These are phyloP conservation scores for Fissipunctia ypsillon DNA, from an alignment of 2,888 invertebrate species.

Conservation along the genomic window DNA sequence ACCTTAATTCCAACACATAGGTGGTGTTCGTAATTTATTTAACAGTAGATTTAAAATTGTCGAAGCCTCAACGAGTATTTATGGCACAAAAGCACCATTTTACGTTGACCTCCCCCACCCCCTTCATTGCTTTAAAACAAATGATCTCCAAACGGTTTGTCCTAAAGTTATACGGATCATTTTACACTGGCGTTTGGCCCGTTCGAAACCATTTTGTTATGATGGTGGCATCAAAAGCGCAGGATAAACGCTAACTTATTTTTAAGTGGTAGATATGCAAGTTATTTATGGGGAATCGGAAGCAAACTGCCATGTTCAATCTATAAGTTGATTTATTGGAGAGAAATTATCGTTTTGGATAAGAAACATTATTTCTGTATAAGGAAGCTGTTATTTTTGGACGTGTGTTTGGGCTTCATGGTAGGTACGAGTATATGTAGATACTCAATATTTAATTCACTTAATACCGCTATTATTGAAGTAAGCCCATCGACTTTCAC, in stretches of 20 bases:
- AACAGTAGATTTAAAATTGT: conserved; percentile 68
- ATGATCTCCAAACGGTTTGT: conserved; percentile 27
- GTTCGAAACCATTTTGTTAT: conserved; percentile 79
- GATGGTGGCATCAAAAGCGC: conserved; percentile 76
- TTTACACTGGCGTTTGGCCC: conserved; percentile 65
- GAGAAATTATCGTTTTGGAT: conserved; percentile 76
- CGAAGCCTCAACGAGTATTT: conserved; percentile 81
- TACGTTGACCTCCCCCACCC: conserved; percentile 70
- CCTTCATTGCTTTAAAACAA: conserved; percentile 26
- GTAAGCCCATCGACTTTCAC: conserved; percentile 1
- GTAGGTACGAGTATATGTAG: neutral
- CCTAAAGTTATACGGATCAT: conserved; percentile 61
- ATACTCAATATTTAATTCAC: neutral
- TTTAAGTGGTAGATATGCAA: conserved; percentile 83
- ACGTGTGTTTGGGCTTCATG: neutral
- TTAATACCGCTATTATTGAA: neutral
- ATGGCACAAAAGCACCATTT: conserved; percentile 77
- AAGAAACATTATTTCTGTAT: conserved; percentile 57
- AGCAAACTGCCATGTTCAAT: conserved; percentile 84
- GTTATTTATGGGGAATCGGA: conserved; percentile 85
- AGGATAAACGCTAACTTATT: conserved; percentile 84
- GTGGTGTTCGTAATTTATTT: conserved; percentile 38
- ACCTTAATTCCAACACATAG: conserved; percentile 69
- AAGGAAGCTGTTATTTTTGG: conserved; percentile 54
- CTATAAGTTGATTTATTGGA: conserved; percentile 82